Base-by-base conservation (phyloP, 2,797 vertebrate genomes). In the Hapalemur alaotrensis region DNA sequence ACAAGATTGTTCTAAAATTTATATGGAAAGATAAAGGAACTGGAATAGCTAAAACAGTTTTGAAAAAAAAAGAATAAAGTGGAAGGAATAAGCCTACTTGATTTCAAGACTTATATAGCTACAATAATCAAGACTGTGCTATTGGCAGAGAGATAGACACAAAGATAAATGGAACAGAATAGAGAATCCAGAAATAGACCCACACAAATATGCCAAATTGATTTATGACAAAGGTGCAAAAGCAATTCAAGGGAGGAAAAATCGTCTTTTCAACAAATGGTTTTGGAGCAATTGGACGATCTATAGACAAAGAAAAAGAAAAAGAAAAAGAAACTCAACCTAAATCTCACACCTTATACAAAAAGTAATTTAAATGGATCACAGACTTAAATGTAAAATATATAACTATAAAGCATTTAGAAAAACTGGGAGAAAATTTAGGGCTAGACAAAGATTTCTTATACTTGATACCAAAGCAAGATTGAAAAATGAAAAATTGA, bases 131-230 rank as follows among this genome's bases (percentile, higher is more conserved):
- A 93, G 80, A 50, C 59, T 57, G 32, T 78, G 41, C 2, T 94
- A 96, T 25, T 91, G 85, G 72, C 78, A 70, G 65, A 57, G 46
- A 57, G 35, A 84, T 3, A 92, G 67, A 91, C 54, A 96, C 73
- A 95, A 67, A 96, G 91, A 93, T 94, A 88, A 91, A 95, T 97
- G 67, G 81, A 80, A 82, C 14, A 92, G 38, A 81, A 73, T 13
- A 87, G 79, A 95, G 59, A 95, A 90, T 95, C 84, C 59, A 90
- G 90, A 92, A 95, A 95, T 79, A 92, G 81, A 93, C n/a, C 14
- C 72, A 80, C 65, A 96, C 65, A 87, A 95, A 96, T 95, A 94
- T 81, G 83, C 76, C 48, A 61, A 95, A 96, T 41, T 94, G 92
- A 94, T 94, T 95, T 94, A 84, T 63, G 79, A 92, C 91, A 90